These are phyloP conservation scores for Hylia prasina DNA, from an alignment of 2,113 vertebrate species.

Conservation along the genomic window DNA sequence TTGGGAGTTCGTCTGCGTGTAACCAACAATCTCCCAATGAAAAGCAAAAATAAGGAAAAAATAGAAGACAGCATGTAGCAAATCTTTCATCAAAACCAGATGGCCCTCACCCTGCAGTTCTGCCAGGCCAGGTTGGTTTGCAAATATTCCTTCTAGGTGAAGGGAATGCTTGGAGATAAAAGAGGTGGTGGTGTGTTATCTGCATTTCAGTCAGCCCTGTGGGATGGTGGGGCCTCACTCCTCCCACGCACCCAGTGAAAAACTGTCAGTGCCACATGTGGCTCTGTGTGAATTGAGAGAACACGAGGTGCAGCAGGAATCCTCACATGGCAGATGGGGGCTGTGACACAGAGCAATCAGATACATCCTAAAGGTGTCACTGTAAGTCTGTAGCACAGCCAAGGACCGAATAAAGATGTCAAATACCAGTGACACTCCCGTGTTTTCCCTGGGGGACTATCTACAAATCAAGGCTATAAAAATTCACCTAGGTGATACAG, in stretches of 20 bases:
- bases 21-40: neutral
- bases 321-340: neutral
- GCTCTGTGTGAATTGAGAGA: neutral
- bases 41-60: neutral
- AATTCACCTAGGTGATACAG: neutral
- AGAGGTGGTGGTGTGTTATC: neutral
- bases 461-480: neutral
- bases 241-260: neutral
- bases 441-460: neutral
- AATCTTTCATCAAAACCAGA: neutral
- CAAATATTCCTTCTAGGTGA: neutral
- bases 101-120: neutral
- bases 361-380: neutral
- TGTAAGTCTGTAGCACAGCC: neutral
- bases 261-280: neutral
- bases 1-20: accelerated
- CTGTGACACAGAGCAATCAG: neutral
- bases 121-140: neutral
- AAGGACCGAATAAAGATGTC: neutral
- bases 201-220: neutral
- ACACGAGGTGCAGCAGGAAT: neutral
- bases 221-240: neutral
- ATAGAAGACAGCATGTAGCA: neutral
- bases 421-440: neutral
- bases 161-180: neutral